These are phyloP conservation scores for Hormaphis cornu DNA, from an alignment of 1,140 invertebrate genomes.

Conservation along the genomic window DNA sequence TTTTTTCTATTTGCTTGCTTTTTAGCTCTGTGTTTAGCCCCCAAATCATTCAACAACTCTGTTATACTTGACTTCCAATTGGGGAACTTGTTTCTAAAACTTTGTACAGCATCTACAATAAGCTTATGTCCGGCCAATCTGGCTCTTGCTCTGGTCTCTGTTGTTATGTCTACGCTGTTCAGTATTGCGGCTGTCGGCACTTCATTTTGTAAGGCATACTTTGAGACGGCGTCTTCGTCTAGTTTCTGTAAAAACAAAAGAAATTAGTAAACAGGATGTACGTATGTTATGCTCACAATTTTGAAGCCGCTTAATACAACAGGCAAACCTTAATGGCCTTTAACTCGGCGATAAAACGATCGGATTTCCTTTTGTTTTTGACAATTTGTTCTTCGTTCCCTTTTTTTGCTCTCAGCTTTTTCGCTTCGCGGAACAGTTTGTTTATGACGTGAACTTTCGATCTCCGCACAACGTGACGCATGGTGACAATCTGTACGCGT, in stretches of 20 bases:
- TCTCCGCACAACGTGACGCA: conserved; percentile 33
- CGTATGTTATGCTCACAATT: too few relatives aligned
- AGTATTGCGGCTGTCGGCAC: neutral
- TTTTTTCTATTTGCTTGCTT: conserved; percentile 1
- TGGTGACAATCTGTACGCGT: conserved; percentile 30
- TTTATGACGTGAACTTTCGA: conserved; percentile 31
- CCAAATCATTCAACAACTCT: conserved; percentile 31
- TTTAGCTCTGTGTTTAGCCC: conserved; percentile 9
- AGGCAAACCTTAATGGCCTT: conserved; percentile 29
- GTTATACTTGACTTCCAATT: conserved; percentile 39
- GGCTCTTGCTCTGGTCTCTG: conserved; percentile 3
- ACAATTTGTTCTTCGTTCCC: conserved; percentile 31
- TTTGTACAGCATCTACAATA: neutral
- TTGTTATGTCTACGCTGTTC: neutral
- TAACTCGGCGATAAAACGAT: conserved; percentile 33
- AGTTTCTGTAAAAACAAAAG: conserved; percentile 1
- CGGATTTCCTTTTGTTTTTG: conserved; percentile 33
- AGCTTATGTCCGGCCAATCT: conserved; percentile 24
- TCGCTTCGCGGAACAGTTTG: conserved; percentile 14
- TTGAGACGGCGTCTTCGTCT: conserved; percentile 6
- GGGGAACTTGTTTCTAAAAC: conserved; percentile 33
- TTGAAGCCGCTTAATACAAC: too few relatives aligned
- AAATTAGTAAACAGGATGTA: neutral
- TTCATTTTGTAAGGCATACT: conserved; percentile 21
- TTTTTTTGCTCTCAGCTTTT: conserved; percentile 30